Evolutionary conservation across 2,797 vertebrate genomes (phyloP).

Genomic region (Glyptemys insculpta): DNA sequence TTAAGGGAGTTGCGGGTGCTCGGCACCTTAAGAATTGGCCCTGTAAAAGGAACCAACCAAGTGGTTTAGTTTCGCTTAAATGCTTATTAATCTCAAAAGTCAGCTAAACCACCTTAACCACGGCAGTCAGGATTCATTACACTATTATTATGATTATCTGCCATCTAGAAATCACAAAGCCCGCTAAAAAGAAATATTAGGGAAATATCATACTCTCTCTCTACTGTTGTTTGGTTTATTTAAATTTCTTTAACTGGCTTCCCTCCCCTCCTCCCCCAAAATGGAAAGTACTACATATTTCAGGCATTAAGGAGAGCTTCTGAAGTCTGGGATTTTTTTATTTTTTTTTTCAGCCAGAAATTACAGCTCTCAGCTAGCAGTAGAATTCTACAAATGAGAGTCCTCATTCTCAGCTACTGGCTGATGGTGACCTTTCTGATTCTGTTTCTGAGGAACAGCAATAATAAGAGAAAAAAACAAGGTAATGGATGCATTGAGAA

Average conservation of each 20-base stretch:
- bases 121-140: background rate
- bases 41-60: background rate
- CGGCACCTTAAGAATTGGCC: background rate
- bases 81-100: background rate
- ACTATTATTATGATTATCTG: background rate
- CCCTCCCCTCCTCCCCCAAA: slow-evolving; percentile 18
- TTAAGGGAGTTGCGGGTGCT: background rate
- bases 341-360: background rate
- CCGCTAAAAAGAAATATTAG: background rate
- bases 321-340: background rate
- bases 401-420: background rate
- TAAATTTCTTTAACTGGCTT: slow-evolving; percentile 38
- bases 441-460: background rate
- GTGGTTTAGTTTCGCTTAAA: background rate
- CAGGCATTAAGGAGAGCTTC: background rate
- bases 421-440: background rate
- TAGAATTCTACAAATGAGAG: background rate
- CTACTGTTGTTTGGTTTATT: background rate
- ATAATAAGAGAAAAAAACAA: background rate
- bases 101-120: background rate
- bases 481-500: rapidly evolving
- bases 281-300: background rate
- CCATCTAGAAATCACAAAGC: slow-evolving; percentile 1
- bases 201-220: background rate
- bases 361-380: background rate